Evolutionary conservation across 1,140 invertebrate species (phyloP), one percentile per base, ranked within the genome.

Genomic region (Bradysia coprophila): DNA sequence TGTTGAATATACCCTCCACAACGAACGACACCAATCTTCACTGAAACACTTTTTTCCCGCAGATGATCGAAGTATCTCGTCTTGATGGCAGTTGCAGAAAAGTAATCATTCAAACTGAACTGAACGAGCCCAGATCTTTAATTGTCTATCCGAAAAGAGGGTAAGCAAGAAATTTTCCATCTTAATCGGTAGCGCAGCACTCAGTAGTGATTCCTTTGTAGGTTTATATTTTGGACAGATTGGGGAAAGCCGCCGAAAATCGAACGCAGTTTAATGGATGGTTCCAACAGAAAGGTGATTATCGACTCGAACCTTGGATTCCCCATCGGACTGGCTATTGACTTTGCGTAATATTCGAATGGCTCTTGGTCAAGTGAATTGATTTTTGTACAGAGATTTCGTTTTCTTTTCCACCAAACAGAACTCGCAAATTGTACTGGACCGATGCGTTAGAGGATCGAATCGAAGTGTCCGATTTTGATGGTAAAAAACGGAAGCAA

Each of bases 241-340:
- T 91, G 89, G 83, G 85, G 84, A 20, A 69, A 81, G 47, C 61
- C 54, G 4, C 76, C 87, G 0, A 77, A 76, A 49, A 94, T 96
- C 45, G 87, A 94, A 62, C 66, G 86, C 34, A 75, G 85, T 16
- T 72, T 67, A 36, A 62, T 95, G 51, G 91, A 97, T 61, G 92
- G 92, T 1, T 73, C 73, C 1, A 68, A 74, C 43, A 67, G 87
- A 22, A 74, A 68, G 41, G 64, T 73, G 1, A 77, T 97, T 31
- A 69, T 96, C 0, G 70, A 72, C 8, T 71, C 73, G 3, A 77
- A 86, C 49, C 59, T 97, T 2, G 78, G 75, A 15, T 91, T 91
- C 67, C 91, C 92, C 0, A 93, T 92, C 54, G 91, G 89, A 1
- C 65, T 98, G 3, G 77, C 85, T 0, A 73, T 98, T 16, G 93